phyloP scores from a whole-genome alignment of 1,140 invertebrate genomes.

The Acromyrmex charruanus region DNA sequence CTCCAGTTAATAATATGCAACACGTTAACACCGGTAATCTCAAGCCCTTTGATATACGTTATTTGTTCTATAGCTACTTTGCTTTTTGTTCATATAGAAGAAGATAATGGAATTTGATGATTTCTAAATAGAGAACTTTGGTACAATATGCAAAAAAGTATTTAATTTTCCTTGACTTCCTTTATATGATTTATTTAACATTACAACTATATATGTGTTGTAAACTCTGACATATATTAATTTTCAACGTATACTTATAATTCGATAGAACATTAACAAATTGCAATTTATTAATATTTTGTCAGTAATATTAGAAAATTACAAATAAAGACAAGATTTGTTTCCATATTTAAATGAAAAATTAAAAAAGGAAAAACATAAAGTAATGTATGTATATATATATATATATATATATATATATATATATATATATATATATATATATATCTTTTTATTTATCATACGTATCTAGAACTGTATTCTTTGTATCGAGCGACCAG shows the following conservation, averaged over 20 bases:
- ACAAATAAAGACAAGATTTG: neutral
- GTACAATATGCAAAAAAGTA: neutral
- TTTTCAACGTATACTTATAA: too few species aligned
- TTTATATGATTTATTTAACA: neutral
- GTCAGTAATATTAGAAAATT: neutral
- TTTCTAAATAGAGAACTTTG: neutral
- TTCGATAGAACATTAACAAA: neutral
- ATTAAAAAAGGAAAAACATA: neutral
- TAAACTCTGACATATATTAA: too few species aligned
- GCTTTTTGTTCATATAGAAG: neutral
- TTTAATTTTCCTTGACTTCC: neutral
- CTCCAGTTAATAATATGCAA: slow-evolving; percentile 79
- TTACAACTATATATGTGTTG: neutral
- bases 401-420: too few species aligned
- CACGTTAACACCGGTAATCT: slow-evolving; percentile 80
- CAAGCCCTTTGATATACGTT: neutral
- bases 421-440: slow-evolving; percentile 62
- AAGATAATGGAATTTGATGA: neutral
- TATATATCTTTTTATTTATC: slow-evolving; percentile 63
- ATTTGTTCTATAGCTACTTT: neutral
- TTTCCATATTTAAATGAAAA: neutral
- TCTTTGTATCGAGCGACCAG: slow-evolving; percentile 74
- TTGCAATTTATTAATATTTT: neutral
- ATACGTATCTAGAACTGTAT: slow-evolving; percentile 70
- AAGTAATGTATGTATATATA: neutral